Percentiles rank a stretch among this genome's conserved stretches.
phyloP scores from a whole-genome alignment of 2,113 vertebrate species.

The Xyliphius kryptos region DNA sequence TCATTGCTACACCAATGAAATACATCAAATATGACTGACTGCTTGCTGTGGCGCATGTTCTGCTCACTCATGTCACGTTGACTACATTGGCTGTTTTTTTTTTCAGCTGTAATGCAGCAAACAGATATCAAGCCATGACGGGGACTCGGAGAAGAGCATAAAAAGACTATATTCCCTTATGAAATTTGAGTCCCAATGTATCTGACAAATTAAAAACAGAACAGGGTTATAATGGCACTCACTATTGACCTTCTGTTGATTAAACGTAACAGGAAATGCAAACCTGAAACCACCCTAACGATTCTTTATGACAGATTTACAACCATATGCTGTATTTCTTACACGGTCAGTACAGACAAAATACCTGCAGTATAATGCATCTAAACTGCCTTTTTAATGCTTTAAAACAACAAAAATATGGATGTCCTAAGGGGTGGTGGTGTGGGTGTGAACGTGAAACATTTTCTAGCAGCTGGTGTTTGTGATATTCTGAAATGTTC shows the following conservation, averaged over 20 bases:
- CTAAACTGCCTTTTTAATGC: neutral
- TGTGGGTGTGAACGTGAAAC: slow-evolving; percentile 4
- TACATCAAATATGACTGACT: no score
- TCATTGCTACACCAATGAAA: no score
- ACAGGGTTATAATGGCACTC: neutral
- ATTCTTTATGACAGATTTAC: neutral
- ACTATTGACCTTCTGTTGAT: slow-evolving; percentile 10
- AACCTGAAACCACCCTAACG: neutral
- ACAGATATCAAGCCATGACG: neutral
- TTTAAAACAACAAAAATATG: neutral
- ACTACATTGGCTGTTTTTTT: neutral
- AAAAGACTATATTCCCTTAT: no score
- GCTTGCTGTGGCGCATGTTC: no score
- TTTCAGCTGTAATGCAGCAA: neutral
- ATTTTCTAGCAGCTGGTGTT: slow-evolving; percentile 29
- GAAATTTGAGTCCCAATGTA: no score
- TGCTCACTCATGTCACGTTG: neutral
- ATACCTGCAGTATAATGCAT: neutral
- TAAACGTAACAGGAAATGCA: slow-evolving; percentile 12
- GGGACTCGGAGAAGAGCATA: neutral
- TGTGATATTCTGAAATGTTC: slow-evolving; percentile 27
- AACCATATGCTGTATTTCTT: neutral
- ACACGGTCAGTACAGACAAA: neutral
- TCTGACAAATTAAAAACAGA: no score
- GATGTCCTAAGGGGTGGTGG: neutral